Evolutionary conservation across 2,888 invertebrate species (phyloP).

Genomic region (Phragmatobia fuliginosa): DNA sequence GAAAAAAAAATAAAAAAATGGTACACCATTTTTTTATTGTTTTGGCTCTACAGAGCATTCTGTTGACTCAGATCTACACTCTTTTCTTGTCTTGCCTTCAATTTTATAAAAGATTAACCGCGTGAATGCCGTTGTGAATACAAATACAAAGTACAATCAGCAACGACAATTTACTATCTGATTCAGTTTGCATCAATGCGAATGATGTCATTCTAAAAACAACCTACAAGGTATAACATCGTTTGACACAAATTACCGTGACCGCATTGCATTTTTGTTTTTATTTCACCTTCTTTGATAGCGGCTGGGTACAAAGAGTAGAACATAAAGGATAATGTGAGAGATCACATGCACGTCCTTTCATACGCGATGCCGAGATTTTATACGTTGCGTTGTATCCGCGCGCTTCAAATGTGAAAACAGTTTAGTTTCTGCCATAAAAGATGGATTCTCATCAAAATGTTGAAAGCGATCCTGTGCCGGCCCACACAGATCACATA

Average conservation of each 20-base stretch:
- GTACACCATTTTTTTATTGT: too few relatives aligned
- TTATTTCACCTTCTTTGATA: slow-evolving; percentile 43
- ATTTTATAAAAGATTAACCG: slow-evolving; percentile 19
- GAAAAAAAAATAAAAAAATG: too few relatives aligned
- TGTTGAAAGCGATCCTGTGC: slow-evolving; percentile 52
- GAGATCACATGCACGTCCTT: slow-evolving; percentile 32
- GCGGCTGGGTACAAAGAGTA: slow-evolving; percentile 38
- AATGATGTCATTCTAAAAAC: slow-evolving; percentile 20
- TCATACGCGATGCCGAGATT: slow-evolving; percentile 33
- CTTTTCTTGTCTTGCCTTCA: slow-evolving; percentile 14
- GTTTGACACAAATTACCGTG: slow-evolving; percentile 46
- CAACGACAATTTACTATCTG: slow-evolving; percentile 21
- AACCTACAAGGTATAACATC: slow-evolving; percentile 39
- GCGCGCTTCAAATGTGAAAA: slow-evolving; percentile 37
- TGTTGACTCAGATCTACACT: slow-evolving; percentile 1
- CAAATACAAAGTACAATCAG: slow-evolving; percentile 28
- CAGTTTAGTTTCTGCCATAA: slow-evolving; percentile 47
- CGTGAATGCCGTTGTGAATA: slow-evolving; percentile 20
- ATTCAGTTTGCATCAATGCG: slow-evolving; percentile 22
- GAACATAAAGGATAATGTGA: slow-evolving; percentile 46
- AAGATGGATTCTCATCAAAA: slow-evolving; percentile 49
- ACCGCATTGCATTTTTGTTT: slow-evolving; percentile 43
- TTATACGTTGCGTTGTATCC: slow-evolving; percentile 27
- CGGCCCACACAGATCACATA: slow-evolving; percentile 55
- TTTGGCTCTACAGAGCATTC: too few relatives aligned